These are phyloP conservation scores for Chloroceryle aenea DNA, from an alignment of 2,113 vertebrate genomes.

Conservation along the genomic window DNA sequence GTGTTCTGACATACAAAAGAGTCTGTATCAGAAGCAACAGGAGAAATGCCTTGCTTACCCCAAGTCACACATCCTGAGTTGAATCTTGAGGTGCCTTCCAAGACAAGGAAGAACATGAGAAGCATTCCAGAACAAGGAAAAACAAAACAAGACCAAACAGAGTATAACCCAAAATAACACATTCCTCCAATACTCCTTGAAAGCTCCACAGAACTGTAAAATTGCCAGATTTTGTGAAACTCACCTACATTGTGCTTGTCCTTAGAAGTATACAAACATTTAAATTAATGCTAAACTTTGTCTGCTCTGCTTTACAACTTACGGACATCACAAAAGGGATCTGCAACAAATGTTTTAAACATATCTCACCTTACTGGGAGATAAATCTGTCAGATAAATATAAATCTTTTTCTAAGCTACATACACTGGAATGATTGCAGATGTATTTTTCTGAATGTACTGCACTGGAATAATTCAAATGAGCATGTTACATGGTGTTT, in stretches of 20 bases:
- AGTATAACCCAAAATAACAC: not conserved
- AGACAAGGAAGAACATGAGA: not conserved
- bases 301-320: not conserved
- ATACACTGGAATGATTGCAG: not conserved
- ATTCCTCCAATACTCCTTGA: fast-evolving
- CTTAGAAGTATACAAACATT: not conserved
- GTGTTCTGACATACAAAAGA: not conserved
- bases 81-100: not conserved
- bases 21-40: not conserved
- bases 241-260: not conserved
- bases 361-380: not conserved
- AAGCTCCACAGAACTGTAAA: not conserved
- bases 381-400: not conserved
- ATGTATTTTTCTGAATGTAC: not conserved
- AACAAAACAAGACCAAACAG: not conserved
- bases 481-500: not conserved
- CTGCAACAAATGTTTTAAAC: not conserved
- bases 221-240: not conserved
- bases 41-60: not conserved
- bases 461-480: not conserved
- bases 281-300: not conserved
- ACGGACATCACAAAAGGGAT: not conserved
- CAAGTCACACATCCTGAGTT: not conserved
- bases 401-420: not conserved
- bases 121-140: not conserved